Conservation (phyloP, 2,888 invertebrate genomes). For the Agrilus biguttatus region DNA sequence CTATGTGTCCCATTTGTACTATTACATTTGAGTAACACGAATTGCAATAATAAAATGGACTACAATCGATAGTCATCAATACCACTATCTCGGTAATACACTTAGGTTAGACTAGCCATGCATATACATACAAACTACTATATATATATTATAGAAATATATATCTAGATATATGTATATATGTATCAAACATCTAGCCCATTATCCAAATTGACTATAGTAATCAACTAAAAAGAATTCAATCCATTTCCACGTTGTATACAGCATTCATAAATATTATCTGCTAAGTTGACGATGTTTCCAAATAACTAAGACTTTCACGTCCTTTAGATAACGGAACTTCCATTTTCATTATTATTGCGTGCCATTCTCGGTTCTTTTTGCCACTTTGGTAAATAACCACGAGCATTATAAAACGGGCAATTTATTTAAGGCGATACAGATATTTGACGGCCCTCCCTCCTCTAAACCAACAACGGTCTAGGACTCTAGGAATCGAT, state of each 20-base stretch:
- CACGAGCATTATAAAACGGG: too few relatives aligned
- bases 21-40: slow-evolving; percentile 16
- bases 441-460: too few relatives aligned
- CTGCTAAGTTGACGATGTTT: too few relatives aligned
- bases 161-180: slow-evolving; percentile 11
- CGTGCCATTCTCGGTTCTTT: slow-evolving; percentile 14
- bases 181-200: slow-evolving; percentile 32
- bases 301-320: too few relatives aligned
- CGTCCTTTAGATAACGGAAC: too few relatives aligned
- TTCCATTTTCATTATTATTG: too few relatives aligned
- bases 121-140: slow-evolving; percentile 4
- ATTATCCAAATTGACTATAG: slow-evolving; percentile 33
- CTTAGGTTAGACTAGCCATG: slow-evolving; percentile 21
- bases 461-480: too few relatives aligned
- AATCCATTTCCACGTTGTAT: slow-evolving; percentile 23
- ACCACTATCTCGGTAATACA: slow-evolving; percentile 29
- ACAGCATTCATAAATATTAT: slow-evolving; percentile 9
- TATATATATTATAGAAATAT: background rate
- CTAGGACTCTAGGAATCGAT: too few relatives aligned
- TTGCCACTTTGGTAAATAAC: too few relatives aligned
- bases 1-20: too few relatives aligned
- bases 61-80: slow-evolving; percentile 23
- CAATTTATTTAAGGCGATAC: too few relatives aligned
- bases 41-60: slow-evolving; percentile 28
- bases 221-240: slow-evolving; percentile 33